Base-by-base conservation (phyloP, 1,140 invertebrate species). In the Chlorops oryzae region DNA sequence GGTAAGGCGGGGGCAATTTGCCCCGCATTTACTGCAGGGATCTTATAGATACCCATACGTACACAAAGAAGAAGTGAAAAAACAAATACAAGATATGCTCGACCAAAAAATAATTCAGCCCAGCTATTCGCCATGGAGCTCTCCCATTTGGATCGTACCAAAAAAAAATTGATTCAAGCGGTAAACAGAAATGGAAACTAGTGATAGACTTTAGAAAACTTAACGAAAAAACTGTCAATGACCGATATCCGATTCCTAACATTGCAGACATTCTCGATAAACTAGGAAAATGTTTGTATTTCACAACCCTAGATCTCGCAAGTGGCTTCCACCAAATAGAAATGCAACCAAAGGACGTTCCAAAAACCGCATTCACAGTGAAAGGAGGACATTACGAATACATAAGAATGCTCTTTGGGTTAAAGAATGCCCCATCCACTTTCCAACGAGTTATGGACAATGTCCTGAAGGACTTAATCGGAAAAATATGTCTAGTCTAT, bases 211-310 rank as follows among this genome's bases (percentile, higher is more conserved):
- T 65, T 54, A 51, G 73, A 6, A 61, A 65, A 57, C 45, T 72
- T 23, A 73, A 73, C 50, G 57, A 70, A 5, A 50, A 70, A 3
- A 72, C 70, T 10, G 38, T 64, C 24, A 54, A 54, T 7, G 77
- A 80, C 49, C 55, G 55, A n/a, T 80, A 70, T 58, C 79, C 77
- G 3, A 51, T 80, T 15, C 78, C 78, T 5, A 62, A 73, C 13
- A 77, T 78, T 5, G 70, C 71, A 0, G 57, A 60, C 34, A 64
- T 69, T 17, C 38, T 71, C 18, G 63, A 68, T 24, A 56, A 62
- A 51, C 44, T 69, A 54, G 62, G 63, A 38, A 57, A 59, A 44
- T 55, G 54, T 15, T 43, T 52, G 37, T 67, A 67, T 45, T 67
- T 70, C 32, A 63, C 57, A 7, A 66, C 59, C 3, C 22, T 71